A percentile compares a stretch with the other conserved stretches of the same genome.
These are phyloP conservation scores for Muscina levida DNA, from an alignment of 2,888 invertebrate species.

Conservation along the genomic window DNA sequence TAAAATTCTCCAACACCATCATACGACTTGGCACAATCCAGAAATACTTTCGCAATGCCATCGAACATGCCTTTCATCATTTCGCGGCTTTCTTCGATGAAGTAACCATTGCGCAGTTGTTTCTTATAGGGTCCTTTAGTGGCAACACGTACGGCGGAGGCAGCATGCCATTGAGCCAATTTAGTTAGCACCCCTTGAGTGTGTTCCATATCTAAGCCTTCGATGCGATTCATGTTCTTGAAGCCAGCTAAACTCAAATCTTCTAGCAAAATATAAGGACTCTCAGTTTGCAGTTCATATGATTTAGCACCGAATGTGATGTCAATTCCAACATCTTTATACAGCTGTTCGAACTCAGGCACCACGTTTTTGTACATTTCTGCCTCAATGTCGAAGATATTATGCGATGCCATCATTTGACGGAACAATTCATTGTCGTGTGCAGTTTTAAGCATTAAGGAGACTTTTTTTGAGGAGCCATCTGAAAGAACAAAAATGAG, in stretches of 20 bases:
- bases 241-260: no score
- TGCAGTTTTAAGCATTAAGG: slow-evolving; percentile 72
- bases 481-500: no score
- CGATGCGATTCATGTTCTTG: slow-evolving; percentile 70
- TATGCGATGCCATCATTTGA: slow-evolving; percentile 52
- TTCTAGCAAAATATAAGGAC: slow-evolving; percentile 67
- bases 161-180: slow-evolving; percentile 74
- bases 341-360: slow-evolving; percentile 67
- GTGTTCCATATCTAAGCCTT: slow-evolving; percentile 71
- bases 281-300: slow-evolving; percentile 51
- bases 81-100: slow-evolving; percentile 54
- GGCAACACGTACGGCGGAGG: slow-evolving; percentile 68
- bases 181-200: slow-evolving; percentile 69
- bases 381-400: slow-evolving; percentile 63
- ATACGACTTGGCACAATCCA: slow-evolving; percentile 64
- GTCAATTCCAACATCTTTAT: slow-evolving; percentile 59
- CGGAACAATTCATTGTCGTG: slow-evolving; percentile 65
- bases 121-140: slow-evolving; percentile 66
- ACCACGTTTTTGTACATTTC: slow-evolving; percentile 61
- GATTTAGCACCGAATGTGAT: slow-evolving; percentile 61
- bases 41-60: slow-evolving; percentile 37
- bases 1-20: slow-evolving; percentile 68
- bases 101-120: slow-evolving; percentile 44
- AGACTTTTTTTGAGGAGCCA: slow-evolving; percentile 58
- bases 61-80: slow-evolving; percentile 55